Evolutionary conservation across 2,797 vertebrate genomes (phyloP).

Genomic region (Hypotaenidia philippensis): DNA sequence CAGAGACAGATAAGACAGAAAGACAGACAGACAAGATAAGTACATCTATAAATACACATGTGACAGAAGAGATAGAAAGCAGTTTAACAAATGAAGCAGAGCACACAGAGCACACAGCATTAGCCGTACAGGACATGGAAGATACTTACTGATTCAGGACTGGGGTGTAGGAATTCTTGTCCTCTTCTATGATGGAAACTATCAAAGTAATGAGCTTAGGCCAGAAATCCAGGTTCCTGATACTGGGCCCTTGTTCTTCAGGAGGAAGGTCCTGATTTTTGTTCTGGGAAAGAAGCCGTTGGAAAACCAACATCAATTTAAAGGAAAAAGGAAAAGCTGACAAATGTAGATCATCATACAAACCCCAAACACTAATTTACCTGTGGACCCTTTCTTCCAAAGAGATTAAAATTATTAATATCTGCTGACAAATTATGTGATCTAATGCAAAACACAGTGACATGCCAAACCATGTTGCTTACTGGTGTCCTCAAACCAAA

Average conservation of each 20-base stretch:
- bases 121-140: not conserved
- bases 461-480: not conserved
- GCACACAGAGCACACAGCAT: not conserved
- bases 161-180: slow-evolving; percentile 95
- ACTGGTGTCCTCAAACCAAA: not conserved
- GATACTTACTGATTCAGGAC: slow-evolving; percentile 95
- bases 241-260: slow-evolving; percentile 95
- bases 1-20: slow-evolving; percentile 81
- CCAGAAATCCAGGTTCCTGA: slow-evolving; percentile 98
- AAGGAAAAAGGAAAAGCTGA: not conserved
- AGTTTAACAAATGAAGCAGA: slow-evolving; percentile 67
- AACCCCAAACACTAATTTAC: not conserved
- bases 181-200: slow-evolving; percentile 98
- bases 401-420: not conserved
- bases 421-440: not conserved
- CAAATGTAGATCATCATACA: not conserved
- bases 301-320: not conserved
- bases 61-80: slow-evolving; percentile 75
- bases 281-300: slow-evolving; percentile 62
- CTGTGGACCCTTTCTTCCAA: not conserved
- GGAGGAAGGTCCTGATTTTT: slow-evolving; percentile 90
- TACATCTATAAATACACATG: slow-evolving; percentile 49
- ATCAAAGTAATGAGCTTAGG: slow-evolving; percentile 98
- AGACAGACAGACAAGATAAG: slow-evolving; percentile 79
- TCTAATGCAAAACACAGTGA: not conserved